These are phyloP conservation scores for Isaurus tuberculatus DNA, from an alignment of 92 coral and sea anemone genomes.

Conservation along the genomic window DNA sequence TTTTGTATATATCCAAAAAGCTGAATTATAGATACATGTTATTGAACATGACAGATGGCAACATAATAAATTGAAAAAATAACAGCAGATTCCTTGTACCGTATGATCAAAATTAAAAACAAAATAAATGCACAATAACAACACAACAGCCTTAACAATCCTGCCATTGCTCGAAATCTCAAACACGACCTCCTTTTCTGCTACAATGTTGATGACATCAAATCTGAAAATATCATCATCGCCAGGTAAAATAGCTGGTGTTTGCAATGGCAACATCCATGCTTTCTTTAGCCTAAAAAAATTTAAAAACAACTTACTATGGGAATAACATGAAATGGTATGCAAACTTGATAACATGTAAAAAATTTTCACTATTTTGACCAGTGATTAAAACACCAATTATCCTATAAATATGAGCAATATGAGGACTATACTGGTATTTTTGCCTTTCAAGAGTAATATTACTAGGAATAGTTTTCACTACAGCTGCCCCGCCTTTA, in stretches of 20 bases:
- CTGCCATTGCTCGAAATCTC: constrained; percentile 20
- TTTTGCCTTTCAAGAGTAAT: not conserved
- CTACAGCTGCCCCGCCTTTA: too few species aligned
- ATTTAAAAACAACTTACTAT: not conserved
- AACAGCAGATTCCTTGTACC: constrained; percentile 23
- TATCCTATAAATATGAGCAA: not conserved
- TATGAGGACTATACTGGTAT: not conserved
- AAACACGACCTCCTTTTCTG: constrained; percentile 29
- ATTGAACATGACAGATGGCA: constrained; percentile 18
- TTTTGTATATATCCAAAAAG: constrained; percentile 27
- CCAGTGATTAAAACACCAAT: too few species aligned
- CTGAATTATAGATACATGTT: constrained; percentile 32
- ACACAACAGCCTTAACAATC: constrained; percentile 28
- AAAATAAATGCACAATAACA: constrained; percentile 43
- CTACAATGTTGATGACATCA: constrained; percentile 35
- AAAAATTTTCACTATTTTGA: too few species aligned
- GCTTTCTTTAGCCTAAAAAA: constrained; percentile 30
- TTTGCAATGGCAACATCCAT: constrained; percentile 26
- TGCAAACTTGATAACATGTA: constrained; percentile 6
- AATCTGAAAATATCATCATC: constrained; percentile 26
- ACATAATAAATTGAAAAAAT: constrained; percentile 45
- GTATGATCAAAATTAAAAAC: constrained; percentile 51
- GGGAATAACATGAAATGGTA: not conserved
- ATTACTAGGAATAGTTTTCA: too few species aligned
- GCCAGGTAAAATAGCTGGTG: constrained; percentile 34